Conservation (phyloP, 30 jellyfish, hydroid and myxozoan genomes). For the Rhopilema esculentum region DNA sequence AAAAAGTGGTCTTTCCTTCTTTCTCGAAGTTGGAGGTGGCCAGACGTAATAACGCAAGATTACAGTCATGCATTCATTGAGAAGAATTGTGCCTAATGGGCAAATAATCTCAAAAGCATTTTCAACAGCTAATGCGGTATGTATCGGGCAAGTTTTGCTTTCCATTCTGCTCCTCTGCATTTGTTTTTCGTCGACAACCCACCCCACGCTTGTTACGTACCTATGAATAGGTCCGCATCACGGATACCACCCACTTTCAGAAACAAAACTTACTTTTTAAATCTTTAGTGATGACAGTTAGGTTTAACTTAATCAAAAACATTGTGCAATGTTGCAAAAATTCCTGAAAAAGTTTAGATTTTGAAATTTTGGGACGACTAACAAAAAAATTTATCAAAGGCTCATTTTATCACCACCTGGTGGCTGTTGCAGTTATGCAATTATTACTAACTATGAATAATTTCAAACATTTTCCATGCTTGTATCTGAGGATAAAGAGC, state of each 20-base stretch:
- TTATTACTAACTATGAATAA: no score
- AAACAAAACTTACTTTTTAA: no score
- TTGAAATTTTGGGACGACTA: no score
- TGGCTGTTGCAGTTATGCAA: no score
- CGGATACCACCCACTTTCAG: neutral
- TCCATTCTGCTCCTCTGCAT: neutral
- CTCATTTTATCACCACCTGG: no score
- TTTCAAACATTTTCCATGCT: no score
- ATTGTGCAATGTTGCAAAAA: no score
- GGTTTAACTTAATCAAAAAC: neutral
- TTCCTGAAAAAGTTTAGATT: no score
- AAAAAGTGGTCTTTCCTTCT: neutral
- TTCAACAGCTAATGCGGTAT: constrained; percentile 34
- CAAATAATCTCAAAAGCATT: constrained; percentile 50
- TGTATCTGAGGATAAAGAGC: no score
- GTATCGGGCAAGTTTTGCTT: neutral
- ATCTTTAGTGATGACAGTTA: neutral
- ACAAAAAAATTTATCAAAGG: no score
- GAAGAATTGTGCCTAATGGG: constrained; percentile 3
- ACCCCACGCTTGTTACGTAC: neutral
- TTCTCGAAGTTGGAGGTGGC: neutral
- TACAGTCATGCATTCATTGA: constrained; percentile 38
- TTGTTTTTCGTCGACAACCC: neutral
- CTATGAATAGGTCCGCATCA: no score
- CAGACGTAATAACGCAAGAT: neutral